A percentile compares a stretch with the other conserved stretches of the same genome.
These are phyloP conservation scores for Campylomormyrus tamandua DNA, from an alignment of 2,113 vertebrate genomes.

Conservation along the genomic window DNA sequence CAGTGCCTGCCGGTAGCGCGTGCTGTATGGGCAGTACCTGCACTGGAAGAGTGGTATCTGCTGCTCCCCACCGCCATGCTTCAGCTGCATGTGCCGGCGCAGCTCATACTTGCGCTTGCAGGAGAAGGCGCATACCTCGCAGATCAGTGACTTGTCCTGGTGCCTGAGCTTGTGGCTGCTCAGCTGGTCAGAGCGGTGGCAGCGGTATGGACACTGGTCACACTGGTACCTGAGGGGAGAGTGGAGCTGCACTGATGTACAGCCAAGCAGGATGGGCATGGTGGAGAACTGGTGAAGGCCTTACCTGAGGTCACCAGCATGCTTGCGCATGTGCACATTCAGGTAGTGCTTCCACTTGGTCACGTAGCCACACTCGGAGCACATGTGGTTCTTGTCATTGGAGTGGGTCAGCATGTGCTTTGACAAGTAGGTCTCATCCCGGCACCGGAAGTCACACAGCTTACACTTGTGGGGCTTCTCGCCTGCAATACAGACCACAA, in stretches of 20 bases:
- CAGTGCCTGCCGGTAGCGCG: slow-evolving; percentile 81
- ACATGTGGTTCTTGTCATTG: slow-evolving; percentile 89
- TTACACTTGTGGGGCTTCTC: slow-evolving; percentile 94
- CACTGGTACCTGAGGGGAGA: slow-evolving; percentile 74
- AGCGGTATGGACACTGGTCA: slow-evolving; percentile 86
- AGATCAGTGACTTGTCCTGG: slow-evolving; percentile 88
- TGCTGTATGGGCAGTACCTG: slow-evolving; percentile 85
- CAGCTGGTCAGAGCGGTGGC: slow-evolving; percentile 89
- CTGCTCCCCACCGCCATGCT: slow-evolving; percentile 62
- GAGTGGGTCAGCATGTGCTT: slow-evolving; percentile 96
- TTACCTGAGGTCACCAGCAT: slow-evolving; percentile 90
- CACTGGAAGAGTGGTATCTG: slow-evolving; percentile 69
- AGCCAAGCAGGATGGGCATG: background rate
- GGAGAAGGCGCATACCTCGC: slow-evolving; percentile 86
- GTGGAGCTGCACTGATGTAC: background rate
- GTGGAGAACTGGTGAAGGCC: background rate
- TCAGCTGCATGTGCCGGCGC: slow-evolving; percentile 82
- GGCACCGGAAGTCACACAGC: slow-evolving; percentile 83
- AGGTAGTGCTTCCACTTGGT: slow-evolving; percentile 98
- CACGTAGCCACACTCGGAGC: slow-evolving; percentile 89
- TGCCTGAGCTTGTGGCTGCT: slow-evolving; percentile 95
- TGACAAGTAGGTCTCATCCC: slow-evolving; percentile 90
- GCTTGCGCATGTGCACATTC: slow-evolving; percentile 94
- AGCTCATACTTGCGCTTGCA: slow-evolving; percentile 94
- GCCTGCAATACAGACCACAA: slow-evolving; percentile 51